Conservation (phyloP, 1,140 invertebrate species). For the Popillia japonica region DNA sequence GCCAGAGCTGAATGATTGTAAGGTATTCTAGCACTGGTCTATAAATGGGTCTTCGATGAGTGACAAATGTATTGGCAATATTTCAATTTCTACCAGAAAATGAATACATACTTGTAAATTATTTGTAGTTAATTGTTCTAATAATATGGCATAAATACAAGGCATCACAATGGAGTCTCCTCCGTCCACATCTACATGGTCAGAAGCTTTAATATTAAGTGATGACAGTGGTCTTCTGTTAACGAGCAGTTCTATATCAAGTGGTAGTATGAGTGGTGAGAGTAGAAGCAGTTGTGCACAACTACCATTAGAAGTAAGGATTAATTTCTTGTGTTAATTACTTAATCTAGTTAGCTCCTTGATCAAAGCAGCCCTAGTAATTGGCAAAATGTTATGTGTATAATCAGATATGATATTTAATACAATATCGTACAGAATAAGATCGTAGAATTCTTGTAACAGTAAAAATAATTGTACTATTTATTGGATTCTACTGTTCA, state of each 20-base stretch:
- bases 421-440: too few relatives aligned
- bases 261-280: slow-evolving; percentile 64
- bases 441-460: too few relatives aligned
- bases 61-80: not conserved
- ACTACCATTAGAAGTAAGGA: slow-evolving; percentile 66
- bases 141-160: not conserved
- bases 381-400: too few relatives aligned
- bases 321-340: not conserved
- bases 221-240: slow-evolving; percentile 70
- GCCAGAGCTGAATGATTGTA: not conserved
- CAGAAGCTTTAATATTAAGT: slow-evolving; percentile 67
- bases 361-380: too few relatives aligned
- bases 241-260: slow-evolving; percentile 71
- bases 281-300: slow-evolving; percentile 64
- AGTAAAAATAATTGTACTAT: too few relatives aligned
- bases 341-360: too few relatives aligned
- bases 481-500: too few relatives aligned
- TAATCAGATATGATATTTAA: too few relatives aligned
- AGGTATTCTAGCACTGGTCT: not conserved
- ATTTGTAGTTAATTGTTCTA: not conserved
- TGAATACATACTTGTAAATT: not conserved
- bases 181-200: slow-evolving; percentile 68
- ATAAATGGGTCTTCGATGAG: not conserved
- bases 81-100: too few relatives aligned
- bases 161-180: slow-evolving; percentile 65